phyloP scores from a whole-genome alignment of 2,797 vertebrate species.

The Coilia nasus region DNA sequence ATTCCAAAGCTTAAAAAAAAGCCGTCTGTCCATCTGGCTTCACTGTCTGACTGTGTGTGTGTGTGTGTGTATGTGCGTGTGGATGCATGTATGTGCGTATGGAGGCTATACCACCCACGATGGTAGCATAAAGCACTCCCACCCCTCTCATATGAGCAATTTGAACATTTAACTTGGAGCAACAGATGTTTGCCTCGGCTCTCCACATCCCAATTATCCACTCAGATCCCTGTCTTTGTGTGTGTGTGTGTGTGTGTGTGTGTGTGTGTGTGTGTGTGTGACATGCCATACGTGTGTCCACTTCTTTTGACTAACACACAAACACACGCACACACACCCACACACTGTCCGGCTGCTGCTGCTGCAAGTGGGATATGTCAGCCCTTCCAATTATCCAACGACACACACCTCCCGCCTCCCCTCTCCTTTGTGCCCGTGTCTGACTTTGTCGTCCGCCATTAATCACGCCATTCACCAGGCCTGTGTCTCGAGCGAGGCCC shows the following conservation, averaged over 20 bases:
- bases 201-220: constrained; percentile 53
- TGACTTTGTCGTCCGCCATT: no score
- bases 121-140: constrained; percentile 28
- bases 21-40: background rate
- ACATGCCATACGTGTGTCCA: constrained; percentile 46
- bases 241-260: constrained; percentile 46
- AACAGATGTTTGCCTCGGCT: constrained; percentile 77
- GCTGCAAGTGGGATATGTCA: background rate
- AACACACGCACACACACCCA: no score
- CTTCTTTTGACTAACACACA: no score
- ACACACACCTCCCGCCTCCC: no score
- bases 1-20: background rate
- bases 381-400: no score
- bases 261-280: constrained; percentile 45
- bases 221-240: constrained; percentile 44
- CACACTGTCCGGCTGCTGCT: background rate
- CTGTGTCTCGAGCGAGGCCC: no score
- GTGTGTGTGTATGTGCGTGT: constrained; percentile 3
- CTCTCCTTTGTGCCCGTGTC: constrained; percentile 28
- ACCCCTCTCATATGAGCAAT: constrained; percentile 17
- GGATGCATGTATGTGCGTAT: background rate
- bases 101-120: constrained; percentile 49
- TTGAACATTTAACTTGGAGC: constrained; percentile 56
- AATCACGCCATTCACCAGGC: no score
- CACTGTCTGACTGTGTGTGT: background rate